Evolutionary conservation across 2,888 invertebrate species (phyloP).

Genomic region (Balanococcus diminutus): DNA sequence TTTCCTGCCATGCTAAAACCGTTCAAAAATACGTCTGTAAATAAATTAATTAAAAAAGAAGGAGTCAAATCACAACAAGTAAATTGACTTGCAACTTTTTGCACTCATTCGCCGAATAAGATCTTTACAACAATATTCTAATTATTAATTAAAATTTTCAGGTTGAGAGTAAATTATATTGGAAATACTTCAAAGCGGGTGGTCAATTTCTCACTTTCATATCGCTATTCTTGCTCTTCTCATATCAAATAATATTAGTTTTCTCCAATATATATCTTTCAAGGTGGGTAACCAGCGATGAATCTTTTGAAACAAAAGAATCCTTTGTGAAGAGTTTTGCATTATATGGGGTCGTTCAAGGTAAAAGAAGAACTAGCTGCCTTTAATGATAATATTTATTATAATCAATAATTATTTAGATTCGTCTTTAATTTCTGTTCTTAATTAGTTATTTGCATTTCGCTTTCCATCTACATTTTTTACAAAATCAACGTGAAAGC

Average conservation of each 20-base stretch:
- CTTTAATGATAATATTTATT: too few species aligned
- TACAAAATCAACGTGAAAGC: background rate
- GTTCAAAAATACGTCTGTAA: background rate
- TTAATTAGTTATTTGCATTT: background rate
- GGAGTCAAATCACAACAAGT: background rate
- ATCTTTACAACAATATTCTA: background rate
- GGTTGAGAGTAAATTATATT: slow-evolving; percentile 87
- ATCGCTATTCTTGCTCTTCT: slow-evolving; percentile 78
- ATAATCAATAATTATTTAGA: background rate
- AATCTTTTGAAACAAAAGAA: slow-evolving; percentile 65
- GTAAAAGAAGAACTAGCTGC: slow-evolving; percentile 66
- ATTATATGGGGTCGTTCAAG: slow-evolving; percentile 84
- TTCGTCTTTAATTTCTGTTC: background rate
- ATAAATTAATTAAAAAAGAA: slow-evolving; percentile 10
- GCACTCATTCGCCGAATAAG: background rate
- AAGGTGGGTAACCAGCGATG: slow-evolving; percentile 74
- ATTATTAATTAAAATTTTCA: slow-evolving; percentile 60
- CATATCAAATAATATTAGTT: slow-evolving; percentile 83
- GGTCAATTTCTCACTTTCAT: slow-evolving; percentile 76
- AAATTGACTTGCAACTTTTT: background rate
- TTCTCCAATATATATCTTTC: slow-evolving; percentile 87
- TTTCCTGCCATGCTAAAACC: background rate
- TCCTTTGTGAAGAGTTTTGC: slow-evolving; percentile 90
- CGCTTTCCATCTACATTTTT: background rate
- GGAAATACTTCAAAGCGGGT: slow-evolving; percentile 84